These are phyloP conservation scores for Zaprionus obscuricornis DNA, from an alignment of 2,888 invertebrate genomes.

Conservation along the genomic window DNA sequence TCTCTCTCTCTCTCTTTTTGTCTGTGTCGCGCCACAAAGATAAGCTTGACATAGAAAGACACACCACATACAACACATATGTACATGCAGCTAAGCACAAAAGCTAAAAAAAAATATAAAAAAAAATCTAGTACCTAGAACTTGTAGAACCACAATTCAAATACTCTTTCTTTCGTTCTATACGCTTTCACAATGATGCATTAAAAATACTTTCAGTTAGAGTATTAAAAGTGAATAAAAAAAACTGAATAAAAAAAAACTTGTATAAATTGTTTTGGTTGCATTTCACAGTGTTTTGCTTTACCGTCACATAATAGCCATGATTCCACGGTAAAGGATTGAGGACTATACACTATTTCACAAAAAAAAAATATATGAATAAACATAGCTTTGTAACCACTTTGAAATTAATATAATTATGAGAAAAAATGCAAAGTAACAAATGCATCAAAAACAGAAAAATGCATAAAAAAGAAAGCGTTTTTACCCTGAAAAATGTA, in stretches of 20 bases:
- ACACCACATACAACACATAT: constrained; percentile 17
- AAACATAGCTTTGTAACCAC: constrained; percentile 14
- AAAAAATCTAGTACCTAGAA: constrained; percentile 25
- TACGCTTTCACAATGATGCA: constrained; percentile 4
- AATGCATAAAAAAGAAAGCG: constrained; percentile 31
- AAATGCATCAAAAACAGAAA: constrained; percentile 24
- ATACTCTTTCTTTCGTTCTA: background rate
- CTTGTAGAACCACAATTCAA: background rate
- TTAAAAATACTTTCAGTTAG: background rate
- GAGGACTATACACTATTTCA: no score
- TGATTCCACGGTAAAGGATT: no score
- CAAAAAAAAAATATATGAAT: no score
- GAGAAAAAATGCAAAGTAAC: constrained; percentile 24
- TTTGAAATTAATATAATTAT: constrained; percentile 43
- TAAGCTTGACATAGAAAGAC: constrained; percentile 48
- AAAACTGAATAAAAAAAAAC: constrained; percentile 34
- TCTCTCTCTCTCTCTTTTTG: constrained; percentile 18
- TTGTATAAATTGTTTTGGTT: constrained; percentile 51
- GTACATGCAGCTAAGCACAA: constrained; percentile 4
- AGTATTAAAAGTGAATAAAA: constrained; percentile 1
- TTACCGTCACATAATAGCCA: background rate
- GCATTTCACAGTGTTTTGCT: constrained; percentile 41
- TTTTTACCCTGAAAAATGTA: constrained; percentile 1
- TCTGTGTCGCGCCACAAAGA: constrained; percentile 33
- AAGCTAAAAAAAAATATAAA: constrained; percentile 8